phyloP scores from a whole-genome alignment of 2,113 vertebrate species.

The Microtus ochrogaster region DNA sequence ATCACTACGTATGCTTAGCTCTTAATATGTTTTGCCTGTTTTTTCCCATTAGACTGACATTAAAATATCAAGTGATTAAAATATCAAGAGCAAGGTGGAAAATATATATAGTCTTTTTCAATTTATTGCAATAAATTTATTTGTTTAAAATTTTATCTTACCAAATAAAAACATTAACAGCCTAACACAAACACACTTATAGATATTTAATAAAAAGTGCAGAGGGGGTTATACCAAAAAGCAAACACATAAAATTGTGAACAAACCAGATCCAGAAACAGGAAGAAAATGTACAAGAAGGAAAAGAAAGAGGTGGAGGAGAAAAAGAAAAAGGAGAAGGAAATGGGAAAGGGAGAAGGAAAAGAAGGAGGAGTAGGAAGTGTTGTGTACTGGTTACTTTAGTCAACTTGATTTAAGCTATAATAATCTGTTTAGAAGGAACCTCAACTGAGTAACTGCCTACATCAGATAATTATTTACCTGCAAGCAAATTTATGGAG shows the following conservation, averaged over 20 bases:
- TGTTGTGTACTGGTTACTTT: not conserved
- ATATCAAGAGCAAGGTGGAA: not conserved
- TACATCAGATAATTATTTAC: not conserved
- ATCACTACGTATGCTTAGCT: not conserved
- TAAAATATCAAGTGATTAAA: not conserved
- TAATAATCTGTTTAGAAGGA: not conserved
- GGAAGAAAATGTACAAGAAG: not conserved
- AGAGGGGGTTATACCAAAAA: not conserved
- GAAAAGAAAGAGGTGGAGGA: not conserved
- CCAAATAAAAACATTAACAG: not conserved
- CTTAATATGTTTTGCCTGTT: not conserved
- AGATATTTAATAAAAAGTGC: not conserved
- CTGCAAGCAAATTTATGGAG: not conserved
- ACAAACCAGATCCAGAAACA: not conserved
- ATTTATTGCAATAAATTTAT: not conserved
- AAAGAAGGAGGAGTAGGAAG: not conserved
- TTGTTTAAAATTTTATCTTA: not conserved
- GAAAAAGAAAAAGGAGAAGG: not conserved
- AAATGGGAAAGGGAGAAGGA: not conserved
- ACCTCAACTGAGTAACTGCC: not conserved
- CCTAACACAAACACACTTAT: not conserved
- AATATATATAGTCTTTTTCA: not conserved
- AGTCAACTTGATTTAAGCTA: not conserved
- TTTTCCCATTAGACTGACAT: not conserved
- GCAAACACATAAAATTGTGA: not conserved